Evolutionary conservation across 1,140 invertebrate species (phyloP).

Genomic region (Drosophila subobscura): DNA sequence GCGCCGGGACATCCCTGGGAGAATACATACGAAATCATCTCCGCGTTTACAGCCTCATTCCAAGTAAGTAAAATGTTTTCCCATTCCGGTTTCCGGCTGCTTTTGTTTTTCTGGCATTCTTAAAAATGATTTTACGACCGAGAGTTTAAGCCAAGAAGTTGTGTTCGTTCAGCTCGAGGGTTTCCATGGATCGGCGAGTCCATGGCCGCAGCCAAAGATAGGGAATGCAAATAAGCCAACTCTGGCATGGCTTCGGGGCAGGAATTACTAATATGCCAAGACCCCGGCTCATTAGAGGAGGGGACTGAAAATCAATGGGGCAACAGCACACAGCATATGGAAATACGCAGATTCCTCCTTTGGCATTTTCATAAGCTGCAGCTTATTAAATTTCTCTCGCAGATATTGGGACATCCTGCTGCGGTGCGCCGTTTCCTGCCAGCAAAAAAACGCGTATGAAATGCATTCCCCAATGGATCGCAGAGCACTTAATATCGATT

Average conservation of each 20-base stretch:
- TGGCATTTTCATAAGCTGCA: constrained; percentile 26
- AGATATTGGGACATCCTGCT: constrained; percentile 24
- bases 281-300: constrained; percentile 22
- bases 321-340: constrained; percentile 18
- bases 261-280: constrained; percentile 13
- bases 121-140: constrained; percentile 51
- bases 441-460: constrained; percentile 48
- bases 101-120: constrained; percentile 39
- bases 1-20: constrained; percentile 88
- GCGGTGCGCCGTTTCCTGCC: constrained; percentile 6
- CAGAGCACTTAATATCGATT: constrained; percentile 39
- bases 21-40: constrained; percentile 90
- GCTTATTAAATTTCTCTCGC: constrained; percentile 54
- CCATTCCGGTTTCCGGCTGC: neutral
- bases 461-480: constrained; percentile 39
- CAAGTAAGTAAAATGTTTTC: constrained; percentile 87
- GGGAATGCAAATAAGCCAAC: constrained; percentile 39
- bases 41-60: constrained; percentile 93
- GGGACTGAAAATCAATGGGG: constrained; percentile 25
- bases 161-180: constrained; percentile 16
- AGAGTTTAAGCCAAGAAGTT: constrained; percentile 33
- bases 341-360: constrained; percentile 12
- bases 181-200: constrained; percentile 4
- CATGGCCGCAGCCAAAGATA: neutral
- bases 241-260: too few species aligned